Evolutionary conservation across 2,797 vertebrate genomes (phyloP).

Genomic region (Falco berigora): DNA sequence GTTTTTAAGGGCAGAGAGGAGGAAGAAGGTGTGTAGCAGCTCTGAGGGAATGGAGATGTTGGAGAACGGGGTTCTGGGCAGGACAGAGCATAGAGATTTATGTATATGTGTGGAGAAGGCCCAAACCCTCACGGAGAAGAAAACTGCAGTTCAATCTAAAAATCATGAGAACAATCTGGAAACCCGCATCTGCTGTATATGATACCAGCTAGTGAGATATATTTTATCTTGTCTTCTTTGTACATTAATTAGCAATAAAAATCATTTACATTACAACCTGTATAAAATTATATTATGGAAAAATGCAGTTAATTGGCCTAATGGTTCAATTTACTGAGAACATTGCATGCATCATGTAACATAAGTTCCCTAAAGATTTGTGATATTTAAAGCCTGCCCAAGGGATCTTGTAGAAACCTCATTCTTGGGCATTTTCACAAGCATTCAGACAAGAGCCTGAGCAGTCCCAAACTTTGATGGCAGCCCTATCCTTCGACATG

Average conservation of each 20-base stretch:
- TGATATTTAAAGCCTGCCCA: neutral
- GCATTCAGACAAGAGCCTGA: neutral
- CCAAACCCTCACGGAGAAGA: neutral
- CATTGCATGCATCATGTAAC: neutral
- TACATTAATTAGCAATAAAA: neutral
- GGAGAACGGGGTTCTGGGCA: neutral
- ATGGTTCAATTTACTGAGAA: neutral
- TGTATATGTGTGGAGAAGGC: neutral
- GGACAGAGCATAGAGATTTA: neutral
- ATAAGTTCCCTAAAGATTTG: neutral
- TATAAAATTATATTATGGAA: neutral
- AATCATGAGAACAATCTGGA: neutral
- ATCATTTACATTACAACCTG: neutral
- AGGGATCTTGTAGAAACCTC: neutral
- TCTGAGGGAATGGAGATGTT: neutral
- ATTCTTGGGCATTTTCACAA: neutral
- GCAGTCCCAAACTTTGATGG: neutral
- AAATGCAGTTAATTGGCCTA: neutral
- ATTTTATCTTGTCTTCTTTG: neutral
- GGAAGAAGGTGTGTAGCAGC: neutral
- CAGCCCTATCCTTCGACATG: accelerated
- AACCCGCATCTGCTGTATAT: neutral
- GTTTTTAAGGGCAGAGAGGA: neutral
- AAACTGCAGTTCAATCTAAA: neutral
- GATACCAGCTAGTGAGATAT: neutral